Evolutionary conservation across 2,888 invertebrate genomes (phyloP), one percentile per base, ranked within the genome.

Genomic region (Caenorhabditis sp.): DNA sequence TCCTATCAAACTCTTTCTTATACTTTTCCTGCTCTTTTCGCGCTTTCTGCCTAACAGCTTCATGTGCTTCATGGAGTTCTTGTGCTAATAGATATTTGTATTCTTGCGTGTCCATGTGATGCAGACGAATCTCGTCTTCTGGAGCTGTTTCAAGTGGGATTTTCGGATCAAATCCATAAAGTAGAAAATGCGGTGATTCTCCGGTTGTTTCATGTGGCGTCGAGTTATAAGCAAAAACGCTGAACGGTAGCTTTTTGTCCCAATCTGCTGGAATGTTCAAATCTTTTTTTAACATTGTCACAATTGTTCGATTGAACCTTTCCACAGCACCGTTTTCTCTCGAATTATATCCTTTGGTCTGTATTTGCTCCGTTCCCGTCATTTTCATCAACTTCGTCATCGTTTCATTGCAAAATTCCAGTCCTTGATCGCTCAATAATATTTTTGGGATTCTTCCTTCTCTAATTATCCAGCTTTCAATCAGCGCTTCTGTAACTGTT

Each of bases 281-380:
- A 43, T 43, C 43, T 43, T 75, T 80, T 31, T 62, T 69, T 20
- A 81, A 31, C 4, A 69, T 59, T 1, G 50, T 57, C 26, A 53
- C 23, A 8, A 81, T 50, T 0, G 76, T 76, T 56, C 60, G n/a
- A 23, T 73, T 70, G 54, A 70, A 66, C 25, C 76, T 63, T 57
- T 81, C 80, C 1, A 69, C 59, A 2, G 27, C 36, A 20, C 81
- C 81, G 64, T 81, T 81, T 25, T 63, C 70, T 36, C 71, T 31
- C 0, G 68, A 62, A 43, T 81, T 59, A 59, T 81, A 81, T 1
- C 74, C 66, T 43, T 74, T 65, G 0, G 77, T 74, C 54, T 14
- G 43, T 21, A 49, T 57, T 12, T 53, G n/a, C 1, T 63, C 38
- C 0, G 70, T 74, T 2, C 49, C n/a, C 4, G 50, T 36, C 59